Conservation (phyloP, 2,113 vertebrate species). For the Balaenoptera acutorostrata region DNA sequence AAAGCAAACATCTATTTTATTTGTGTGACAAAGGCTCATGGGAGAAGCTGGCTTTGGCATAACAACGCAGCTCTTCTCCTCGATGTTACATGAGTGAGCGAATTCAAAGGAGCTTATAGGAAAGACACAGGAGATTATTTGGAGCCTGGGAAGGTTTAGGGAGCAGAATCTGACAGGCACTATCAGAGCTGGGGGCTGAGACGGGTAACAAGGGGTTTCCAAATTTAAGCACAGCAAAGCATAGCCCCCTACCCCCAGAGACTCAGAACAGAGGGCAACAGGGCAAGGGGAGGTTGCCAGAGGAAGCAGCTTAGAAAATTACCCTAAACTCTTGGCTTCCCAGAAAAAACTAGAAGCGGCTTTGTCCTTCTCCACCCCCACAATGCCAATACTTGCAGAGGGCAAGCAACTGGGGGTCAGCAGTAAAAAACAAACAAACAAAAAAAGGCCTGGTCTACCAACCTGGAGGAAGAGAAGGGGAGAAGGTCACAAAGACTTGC, state of each 20-base stretch:
- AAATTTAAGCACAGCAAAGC: neutral
- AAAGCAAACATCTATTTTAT: conserved; percentile 77
- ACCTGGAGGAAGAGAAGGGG: neutral
- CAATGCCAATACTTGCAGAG: neutral
- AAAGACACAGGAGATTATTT: conserved; percentile 12
- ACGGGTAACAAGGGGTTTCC: neutral
- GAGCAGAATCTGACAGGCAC: neutral
- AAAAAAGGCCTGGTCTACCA: neutral
- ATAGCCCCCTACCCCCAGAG: neutral
- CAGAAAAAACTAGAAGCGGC: neutral
- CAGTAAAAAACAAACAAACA: too few relatives aligned
- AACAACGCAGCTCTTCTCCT: conserved; percentile 44
- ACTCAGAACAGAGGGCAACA: too few relatives aligned
- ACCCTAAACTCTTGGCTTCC: too few relatives aligned
- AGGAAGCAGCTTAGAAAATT: neutral
- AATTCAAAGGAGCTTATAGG: conserved; percentile 63
- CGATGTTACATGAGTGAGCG: neutral
- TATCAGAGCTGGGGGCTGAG: neutral
- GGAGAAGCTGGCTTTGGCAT: conserved; percentile 73
- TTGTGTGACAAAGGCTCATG: conserved; percentile 76
- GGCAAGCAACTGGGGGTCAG: neutral
- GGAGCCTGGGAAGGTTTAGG: neutral
- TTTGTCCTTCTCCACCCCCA: neutral
- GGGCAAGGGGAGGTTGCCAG: neutral
- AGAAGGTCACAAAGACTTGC: neutral